Evolutionary conservation across 2,888 invertebrate genomes (phyloP).

Genomic region (Harpalus rubripes): DNA sequence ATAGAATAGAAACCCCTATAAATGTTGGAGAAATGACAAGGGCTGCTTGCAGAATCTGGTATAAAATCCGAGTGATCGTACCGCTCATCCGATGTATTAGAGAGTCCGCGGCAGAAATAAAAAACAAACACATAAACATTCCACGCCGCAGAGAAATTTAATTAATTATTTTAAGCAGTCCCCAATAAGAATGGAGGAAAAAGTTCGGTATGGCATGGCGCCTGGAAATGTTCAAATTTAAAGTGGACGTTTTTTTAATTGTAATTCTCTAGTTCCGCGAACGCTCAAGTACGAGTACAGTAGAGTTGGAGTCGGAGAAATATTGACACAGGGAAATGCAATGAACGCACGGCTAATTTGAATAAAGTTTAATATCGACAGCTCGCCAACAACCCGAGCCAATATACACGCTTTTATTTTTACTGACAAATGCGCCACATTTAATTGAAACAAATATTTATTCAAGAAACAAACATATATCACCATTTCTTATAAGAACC

Average conservation of each 20-base stretch:
- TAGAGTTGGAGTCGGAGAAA: constrained; percentile 28
- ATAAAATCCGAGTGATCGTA: constrained; percentile 37
- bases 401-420: constrained; percentile 14
- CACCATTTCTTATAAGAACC: not conserved
- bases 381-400: constrained; percentile 7
- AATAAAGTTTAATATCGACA: constrained; percentile 56
- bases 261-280: constrained; percentile 74
- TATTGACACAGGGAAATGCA: constrained; percentile 55
- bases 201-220: constrained; percentile 76
- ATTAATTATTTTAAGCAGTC: constrained; percentile 78
- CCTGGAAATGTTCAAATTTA: constrained; percentile 77
- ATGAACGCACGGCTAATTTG: constrained; percentile 56
- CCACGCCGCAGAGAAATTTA: constrained; percentile 77
- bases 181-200: constrained; percentile 76
- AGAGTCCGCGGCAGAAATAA: constrained; percentile 69
- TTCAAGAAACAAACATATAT: not conserved
- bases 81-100: constrained; percentile 76
- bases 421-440: constrained; percentile 25
- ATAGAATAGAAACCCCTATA: no score
- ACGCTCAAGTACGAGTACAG: constrained; percentile 62
- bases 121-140: constrained; percentile 76
- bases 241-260: constrained; percentile 74
- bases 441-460: constrained; percentile 46
- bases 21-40: not conserved
- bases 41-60: constrained; percentile 17